These are phyloP conservation scores for Lochmaea capreae DNA, from an alignment of 2,888 invertebrate genomes.

Conservation along the genomic window DNA sequence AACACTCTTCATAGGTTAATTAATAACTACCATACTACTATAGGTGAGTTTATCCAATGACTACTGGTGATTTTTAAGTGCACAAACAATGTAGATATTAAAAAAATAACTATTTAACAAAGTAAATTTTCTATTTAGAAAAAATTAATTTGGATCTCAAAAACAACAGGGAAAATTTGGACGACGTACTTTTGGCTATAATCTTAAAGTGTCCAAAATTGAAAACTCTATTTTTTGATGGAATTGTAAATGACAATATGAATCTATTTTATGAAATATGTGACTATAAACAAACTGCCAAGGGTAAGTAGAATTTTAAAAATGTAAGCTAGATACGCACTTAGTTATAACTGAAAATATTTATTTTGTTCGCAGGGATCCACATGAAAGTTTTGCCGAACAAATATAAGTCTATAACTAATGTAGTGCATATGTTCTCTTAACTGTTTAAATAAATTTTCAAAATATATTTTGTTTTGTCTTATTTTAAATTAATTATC, in stretches of 20 bases:
- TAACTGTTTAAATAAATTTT: slow-evolving; percentile 10
- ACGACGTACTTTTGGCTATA: slow-evolving; percentile 64
- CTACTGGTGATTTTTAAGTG: not conserved
- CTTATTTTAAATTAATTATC: not conserved
- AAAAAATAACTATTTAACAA: too few relatives aligned
- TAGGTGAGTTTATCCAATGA: slow-evolving; percentile 58
- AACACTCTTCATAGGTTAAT: slow-evolving; percentile 63
- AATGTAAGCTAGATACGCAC: not conserved
- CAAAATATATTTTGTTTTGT: not conserved
- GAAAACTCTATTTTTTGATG: slow-evolving; percentile 65
- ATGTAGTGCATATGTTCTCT: slow-evolving; percentile 44
- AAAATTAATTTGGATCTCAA: slow-evolving; percentile 64
- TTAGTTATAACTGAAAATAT: not conserved
- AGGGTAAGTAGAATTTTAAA: slow-evolving; percentile 31
- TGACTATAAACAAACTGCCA: slow-evolving; percentile 35
- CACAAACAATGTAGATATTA: too few relatives aligned
- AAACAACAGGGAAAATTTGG: slow-evolving; percentile 66
- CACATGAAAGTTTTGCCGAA: slow-evolving; percentile 37
- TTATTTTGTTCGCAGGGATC: slow-evolving; percentile 36
- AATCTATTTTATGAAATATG: slow-evolving; percentile 61
- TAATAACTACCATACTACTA: slow-evolving; percentile 62
- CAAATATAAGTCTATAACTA: slow-evolving; percentile 41
- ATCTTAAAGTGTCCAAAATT: slow-evolving; percentile 62
- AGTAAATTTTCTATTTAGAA: slow-evolving; percentile 53
- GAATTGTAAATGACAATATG: slow-evolving; percentile 63